Percentiles rank a stretch among this genome's conserved stretches.
phyloP scores from a whole-genome alignment of 2,888 invertebrate genomes.

The Myathropa florea region DNA sequence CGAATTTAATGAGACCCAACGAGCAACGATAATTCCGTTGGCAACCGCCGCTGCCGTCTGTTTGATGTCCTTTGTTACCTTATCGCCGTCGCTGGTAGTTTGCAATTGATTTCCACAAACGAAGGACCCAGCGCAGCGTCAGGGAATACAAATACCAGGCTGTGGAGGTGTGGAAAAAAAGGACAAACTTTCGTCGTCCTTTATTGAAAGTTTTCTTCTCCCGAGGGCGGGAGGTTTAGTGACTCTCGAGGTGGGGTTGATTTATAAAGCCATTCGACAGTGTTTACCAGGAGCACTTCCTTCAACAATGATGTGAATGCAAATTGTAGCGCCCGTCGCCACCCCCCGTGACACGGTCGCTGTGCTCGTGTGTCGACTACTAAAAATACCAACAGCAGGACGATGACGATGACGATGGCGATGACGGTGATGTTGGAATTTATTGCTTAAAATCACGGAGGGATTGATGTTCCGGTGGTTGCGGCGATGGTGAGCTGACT shows the following conservation, averaged over 20 bases:
- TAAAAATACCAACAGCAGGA: conserved; percentile 46
- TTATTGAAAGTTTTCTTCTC: conserved; percentile 8
- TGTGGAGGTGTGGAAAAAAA: background rate
- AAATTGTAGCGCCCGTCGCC: conserved; percentile 21
- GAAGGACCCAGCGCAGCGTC: background rate
- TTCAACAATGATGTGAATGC: conserved; percentile 43
- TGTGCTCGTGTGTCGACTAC: conserved; percentile 9
- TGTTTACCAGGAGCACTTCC: conserved; percentile 54
- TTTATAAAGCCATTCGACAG: conserved; percentile 61
- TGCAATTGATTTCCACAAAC: conserved; percentile 60
- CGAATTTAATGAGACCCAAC: conserved; percentile 9
- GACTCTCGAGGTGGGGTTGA: background rate
- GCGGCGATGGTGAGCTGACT: conserved; percentile 35
- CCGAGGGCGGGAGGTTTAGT: background rate
- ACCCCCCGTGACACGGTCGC: too few species aligned
- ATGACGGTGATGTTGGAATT: conserved; percentile 50
- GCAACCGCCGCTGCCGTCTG: conserved; percentile 6
- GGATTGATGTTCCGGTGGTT: conserved; percentile 45
- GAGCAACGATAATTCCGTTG: conserved; percentile 31
- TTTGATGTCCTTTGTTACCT: conserved; percentile 30
- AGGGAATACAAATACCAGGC: background rate
- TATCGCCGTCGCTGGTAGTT: conserved; percentile 6
- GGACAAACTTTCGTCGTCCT: background rate
- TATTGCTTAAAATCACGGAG: conserved; percentile 54
- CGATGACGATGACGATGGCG: conserved; percentile 9